phyloP scores from a whole-genome alignment of 2,888 invertebrate genomes.

The Folsomia manolachei region DNA sequence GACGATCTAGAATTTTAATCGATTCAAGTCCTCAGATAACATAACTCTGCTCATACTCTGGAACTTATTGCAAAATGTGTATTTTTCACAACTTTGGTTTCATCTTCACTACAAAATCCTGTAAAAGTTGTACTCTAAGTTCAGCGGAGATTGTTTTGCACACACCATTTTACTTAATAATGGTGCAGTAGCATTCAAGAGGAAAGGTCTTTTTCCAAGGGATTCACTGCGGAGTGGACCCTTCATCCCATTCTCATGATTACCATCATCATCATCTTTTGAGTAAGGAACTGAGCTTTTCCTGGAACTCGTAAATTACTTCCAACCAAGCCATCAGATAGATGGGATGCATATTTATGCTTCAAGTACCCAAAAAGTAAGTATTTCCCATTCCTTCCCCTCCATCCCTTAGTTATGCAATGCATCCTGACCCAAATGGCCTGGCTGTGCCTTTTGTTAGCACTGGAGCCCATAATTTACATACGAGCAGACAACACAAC shows the following conservation, averaged over 20 bases:
- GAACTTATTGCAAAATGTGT: no score
- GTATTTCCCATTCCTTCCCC: background rate
- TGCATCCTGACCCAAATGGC: conserved; percentile 20
- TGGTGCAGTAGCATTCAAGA: no score
- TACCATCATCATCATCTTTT: conserved; percentile 12
- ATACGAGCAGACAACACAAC: background rate
- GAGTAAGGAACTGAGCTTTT: conserved; percentile 20
- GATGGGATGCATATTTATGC: conserved; percentile 40
- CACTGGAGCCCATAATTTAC: background rate
- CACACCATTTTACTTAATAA: no score
- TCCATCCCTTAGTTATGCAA: no score
- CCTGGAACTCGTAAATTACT: conserved; percentile 44
- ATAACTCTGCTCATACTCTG: background rate
- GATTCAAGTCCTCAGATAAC: background rate
- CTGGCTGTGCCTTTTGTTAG: background rate
- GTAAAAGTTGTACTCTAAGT: background rate
- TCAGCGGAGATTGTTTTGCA: no score
- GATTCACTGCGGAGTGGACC: background rate
- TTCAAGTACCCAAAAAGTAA: conserved; percentile 1
- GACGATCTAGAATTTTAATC: no score
- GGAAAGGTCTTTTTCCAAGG: background rate
- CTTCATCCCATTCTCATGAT: conserved; percentile 6
- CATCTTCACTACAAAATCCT: no score
- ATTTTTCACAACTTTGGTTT: no score
- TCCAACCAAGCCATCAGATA: conserved; percentile 29